Evolutionary conservation across 2,113 vertebrate species (phyloP), one percentile per base, ranked within the genome.

Genomic region (Phoxinus phoxinus): DNA sequence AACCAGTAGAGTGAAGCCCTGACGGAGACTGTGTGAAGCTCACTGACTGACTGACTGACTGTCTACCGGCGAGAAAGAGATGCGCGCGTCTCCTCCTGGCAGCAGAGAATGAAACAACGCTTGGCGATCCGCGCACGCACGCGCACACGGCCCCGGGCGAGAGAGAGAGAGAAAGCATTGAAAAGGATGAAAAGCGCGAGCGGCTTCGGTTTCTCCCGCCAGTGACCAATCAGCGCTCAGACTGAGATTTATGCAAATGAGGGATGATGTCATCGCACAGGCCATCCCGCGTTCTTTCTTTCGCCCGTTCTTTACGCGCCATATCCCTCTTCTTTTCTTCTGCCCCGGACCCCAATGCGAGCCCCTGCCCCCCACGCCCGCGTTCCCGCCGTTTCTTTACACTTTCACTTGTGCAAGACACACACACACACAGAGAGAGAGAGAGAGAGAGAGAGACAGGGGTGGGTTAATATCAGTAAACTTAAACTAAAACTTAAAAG

Each of bases 241-340:
- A 30, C 87, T 89, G 85, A 83, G 93, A 89, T 93, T 94, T 94
- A 95, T 94, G 93, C 93, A 94, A 95, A 94, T 90, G 3, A 84
- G 87, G 85, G 87, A 94, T 95, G 95, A 95, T 94, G 94, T 95
- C 94, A 95, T 92, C 91, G 88, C 89, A 89, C 91, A 91, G 92
- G 92, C 91, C 91, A 92, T 90, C 88, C 89, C 89, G 86, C 89
- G 92, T 88, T 89, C 86, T 90, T 83, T 87, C 69, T 79, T 46
- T 56, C 53, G 17, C 6, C 7, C 7, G 53, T 9, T 56, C 53
- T 56, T 51, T 6, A 23, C 72, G 25, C 27, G 73, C 53, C 32
- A 13, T 41, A 41, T 58, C 53, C 53, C 6, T 44, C 37, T 44
- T 69, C 59, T 71, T 72, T 56, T 69, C 71, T n/a, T 9, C 19